Evolutionary conservation across 2,113 vertebrate genomes (phyloP).

Genomic region (Pelecanus crispus): DNA sequence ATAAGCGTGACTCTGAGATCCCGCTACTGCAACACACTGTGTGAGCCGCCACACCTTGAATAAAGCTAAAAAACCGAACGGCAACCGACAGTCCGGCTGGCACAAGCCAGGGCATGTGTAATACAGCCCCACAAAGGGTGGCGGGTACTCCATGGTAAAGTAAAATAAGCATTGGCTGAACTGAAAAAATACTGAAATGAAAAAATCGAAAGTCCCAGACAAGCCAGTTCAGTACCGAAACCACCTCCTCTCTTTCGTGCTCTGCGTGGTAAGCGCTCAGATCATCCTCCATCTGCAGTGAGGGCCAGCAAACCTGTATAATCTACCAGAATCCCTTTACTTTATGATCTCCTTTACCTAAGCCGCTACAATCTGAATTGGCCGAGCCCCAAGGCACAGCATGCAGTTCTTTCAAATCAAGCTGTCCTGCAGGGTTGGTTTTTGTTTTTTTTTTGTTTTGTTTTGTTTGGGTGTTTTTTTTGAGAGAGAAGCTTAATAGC

Average conservation of each 20-base stretch:
- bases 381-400: neutral
- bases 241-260: neutral
- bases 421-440: neutral
- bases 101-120: neutral
- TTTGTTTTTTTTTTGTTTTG: neutral
- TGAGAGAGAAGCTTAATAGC: neutral
- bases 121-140: neutral
- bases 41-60: neutral
- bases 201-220: neutral
- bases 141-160: rapidly evolving
- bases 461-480: neutral
- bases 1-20: rapidly evolving
- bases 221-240: neutral
- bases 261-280: neutral
- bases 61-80: rapidly evolving
- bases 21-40: rapidly evolving
- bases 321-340: neutral
- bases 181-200: neutral
- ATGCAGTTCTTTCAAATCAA: neutral
- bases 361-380: neutral
- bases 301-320: neutral
- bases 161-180: neutral
- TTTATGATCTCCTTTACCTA: neutral
- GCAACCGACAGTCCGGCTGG: neutral
- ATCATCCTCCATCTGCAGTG: neutral